These are phyloP conservation scores for Epinephelus cyanopodus DNA, from an alignment of 2,113 vertebrate species.

Conservation along the genomic window DNA sequence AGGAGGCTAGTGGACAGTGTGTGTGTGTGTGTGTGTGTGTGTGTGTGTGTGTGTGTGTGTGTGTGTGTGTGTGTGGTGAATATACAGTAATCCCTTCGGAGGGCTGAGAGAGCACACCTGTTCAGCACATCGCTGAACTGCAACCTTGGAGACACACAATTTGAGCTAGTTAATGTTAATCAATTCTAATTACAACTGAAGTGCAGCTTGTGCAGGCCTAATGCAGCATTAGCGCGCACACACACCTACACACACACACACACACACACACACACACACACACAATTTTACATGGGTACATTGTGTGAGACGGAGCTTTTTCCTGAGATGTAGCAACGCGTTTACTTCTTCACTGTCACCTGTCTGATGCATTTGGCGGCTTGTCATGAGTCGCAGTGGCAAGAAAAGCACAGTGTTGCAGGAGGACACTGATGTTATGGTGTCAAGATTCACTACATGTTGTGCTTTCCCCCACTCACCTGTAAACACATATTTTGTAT, in stretches of 20 bases:
- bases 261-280: background rate
- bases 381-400: background rate
- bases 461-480: background rate
- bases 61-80: constrained; percentile 21
- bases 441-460: background rate
- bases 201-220: background rate
- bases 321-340: background rate
- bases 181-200: constrained; percentile 13
- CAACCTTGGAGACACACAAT: constrained; percentile 21
- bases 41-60: constrained; percentile 12
- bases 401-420: background rate
- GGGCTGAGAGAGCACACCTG: constrained; percentile 42
- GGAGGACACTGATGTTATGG: background rate
- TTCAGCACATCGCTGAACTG: constrained; percentile 7
- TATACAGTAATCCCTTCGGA: constrained; percentile 9
- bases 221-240: background rate
- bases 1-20: constrained; percentile 37
- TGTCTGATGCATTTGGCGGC: background rate
- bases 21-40: constrained; percentile 3
- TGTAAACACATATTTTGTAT: background rate
- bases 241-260: background rate
- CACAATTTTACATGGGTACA: background rate
- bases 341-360: background rate
- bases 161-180: constrained; percentile 21
- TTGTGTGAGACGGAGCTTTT: background rate